Evolutionary conservation across 1,140 invertebrate genomes (phyloP).

Genomic region (Battus philenor): DNA sequence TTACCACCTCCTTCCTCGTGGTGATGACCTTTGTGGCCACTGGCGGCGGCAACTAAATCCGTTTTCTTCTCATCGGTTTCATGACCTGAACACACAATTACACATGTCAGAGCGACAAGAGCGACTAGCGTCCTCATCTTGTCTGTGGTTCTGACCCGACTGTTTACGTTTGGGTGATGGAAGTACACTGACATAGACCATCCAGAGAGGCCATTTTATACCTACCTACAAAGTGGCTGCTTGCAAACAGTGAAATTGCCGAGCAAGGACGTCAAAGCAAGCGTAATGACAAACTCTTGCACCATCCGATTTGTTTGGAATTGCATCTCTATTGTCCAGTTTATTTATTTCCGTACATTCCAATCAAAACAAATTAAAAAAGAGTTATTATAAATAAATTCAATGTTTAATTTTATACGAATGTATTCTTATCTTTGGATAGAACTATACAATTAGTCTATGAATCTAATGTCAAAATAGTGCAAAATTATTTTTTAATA

Average conservation of each 20-base stretch:
- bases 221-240: constrained; percentile 29
- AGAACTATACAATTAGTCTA: too few species aligned
- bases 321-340: too few species aligned
- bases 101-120: constrained; percentile 32
- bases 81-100: constrained; percentile 28
- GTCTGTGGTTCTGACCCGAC: constrained; percentile 10
- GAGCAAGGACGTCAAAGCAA: constrained; percentile 38
- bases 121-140: constrained; percentile 42
- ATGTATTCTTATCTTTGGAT: too few species aligned
- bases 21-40: constrained; percentile 50
- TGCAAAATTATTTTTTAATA: background rate
- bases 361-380: background rate
- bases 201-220: constrained; percentile 40
- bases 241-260: constrained; percentile 42
- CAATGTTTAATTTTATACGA: too few species aligned
- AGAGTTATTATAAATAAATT: too few species aligned
- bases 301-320: constrained; percentile 19
- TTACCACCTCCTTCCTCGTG: too few species aligned
- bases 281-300: constrained; percentile 36
- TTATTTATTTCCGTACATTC: background rate
- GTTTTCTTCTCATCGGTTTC: constrained; percentile 29
- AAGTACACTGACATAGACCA: constrained; percentile 27
- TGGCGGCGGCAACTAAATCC: constrained; percentile 61
- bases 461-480: constrained; percentile 1
- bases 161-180: constrained; percentile 34